Conservation (phyloP, 92 coral and sea anemone species). For the Palythoa caribaeorum region DNA sequence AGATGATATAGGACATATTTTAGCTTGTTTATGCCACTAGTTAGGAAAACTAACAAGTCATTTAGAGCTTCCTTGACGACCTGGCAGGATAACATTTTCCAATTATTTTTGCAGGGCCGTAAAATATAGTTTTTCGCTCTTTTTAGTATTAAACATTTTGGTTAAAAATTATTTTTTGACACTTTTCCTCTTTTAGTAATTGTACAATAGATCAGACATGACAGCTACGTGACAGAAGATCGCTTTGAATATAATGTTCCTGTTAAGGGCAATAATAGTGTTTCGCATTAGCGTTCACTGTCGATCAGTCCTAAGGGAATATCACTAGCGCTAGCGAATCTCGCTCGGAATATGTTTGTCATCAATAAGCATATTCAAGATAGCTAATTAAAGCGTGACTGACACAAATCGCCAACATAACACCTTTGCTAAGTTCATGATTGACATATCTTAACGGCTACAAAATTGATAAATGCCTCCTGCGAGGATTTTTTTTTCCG, state of each 20-base stretch:
- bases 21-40: no score
- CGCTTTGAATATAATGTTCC: not conserved
- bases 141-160: no score
- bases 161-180: no score
- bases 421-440: constrained; percentile 9
- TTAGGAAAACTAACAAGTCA: no score
- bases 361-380: constrained; percentile 3
- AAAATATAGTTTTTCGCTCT: no score
- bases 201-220: no score
- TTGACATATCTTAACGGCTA: constrained; percentile 9
- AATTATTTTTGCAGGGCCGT: not conserved
- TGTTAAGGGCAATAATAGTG: not conserved
- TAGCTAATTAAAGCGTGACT: constrained; percentile 7
- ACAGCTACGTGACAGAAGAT: no score
- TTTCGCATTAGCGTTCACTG: not conserved
- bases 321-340: not conserved
- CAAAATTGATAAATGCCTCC: constrained; percentile 7
- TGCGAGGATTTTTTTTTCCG: constrained; percentile 28
- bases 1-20: no score
- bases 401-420: not conserved
- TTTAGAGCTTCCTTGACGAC: not conserved
- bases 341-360: not conserved
- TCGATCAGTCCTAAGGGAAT: not conserved
- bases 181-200: no score
- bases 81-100: no score